These are phyloP conservation scores for Brachylomia viminalis DNA, from an alignment of 2,888 invertebrate species.

Conservation along the genomic window DNA sequence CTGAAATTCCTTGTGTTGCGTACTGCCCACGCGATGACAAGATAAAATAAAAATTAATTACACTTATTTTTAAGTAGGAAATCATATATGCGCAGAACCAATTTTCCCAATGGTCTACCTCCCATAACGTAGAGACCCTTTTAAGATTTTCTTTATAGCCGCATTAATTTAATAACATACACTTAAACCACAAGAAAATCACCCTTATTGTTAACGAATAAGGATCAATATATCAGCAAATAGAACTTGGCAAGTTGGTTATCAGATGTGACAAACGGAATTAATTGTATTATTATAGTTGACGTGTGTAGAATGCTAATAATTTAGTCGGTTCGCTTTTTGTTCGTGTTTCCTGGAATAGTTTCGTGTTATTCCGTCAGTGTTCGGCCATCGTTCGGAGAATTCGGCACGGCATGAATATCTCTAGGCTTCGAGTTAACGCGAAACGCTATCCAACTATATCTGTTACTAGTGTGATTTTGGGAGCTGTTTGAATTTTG, in stretches of 20 bases:
- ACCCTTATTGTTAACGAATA: constrained; percentile 44
- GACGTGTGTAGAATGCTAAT: constrained; percentile 80
- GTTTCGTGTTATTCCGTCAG: constrained; percentile 78
- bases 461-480: constrained; percentile 54
- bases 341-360: constrained; percentile 79
- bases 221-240: constrained; percentile 60
- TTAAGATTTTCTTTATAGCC: constrained; percentile 74
- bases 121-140: constrained; percentile 78
- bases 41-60: constrained; percentile 40
- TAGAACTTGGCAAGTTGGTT: constrained; percentile 61
- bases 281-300: constrained; percentile 89
- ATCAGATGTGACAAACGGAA: constrained; percentile 79
- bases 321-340: constrained; percentile 75
- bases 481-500: constrained; percentile 42
- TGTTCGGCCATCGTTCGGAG: constrained; percentile 75
- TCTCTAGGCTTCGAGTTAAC: constrained; percentile 63
- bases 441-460: constrained; percentile 57
- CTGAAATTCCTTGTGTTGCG: background rate
- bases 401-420: constrained; percentile 69
- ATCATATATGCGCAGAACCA: constrained; percentile 58
- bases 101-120: constrained; percentile 80
- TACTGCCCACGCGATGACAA: background rate
- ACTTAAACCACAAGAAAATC: constrained; percentile 24
- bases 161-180: constrained; percentile 52
- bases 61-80: constrained; percentile 54